Conservation (phyloP, 2,888 invertebrate species). For the Embidobia sp. region DNA sequence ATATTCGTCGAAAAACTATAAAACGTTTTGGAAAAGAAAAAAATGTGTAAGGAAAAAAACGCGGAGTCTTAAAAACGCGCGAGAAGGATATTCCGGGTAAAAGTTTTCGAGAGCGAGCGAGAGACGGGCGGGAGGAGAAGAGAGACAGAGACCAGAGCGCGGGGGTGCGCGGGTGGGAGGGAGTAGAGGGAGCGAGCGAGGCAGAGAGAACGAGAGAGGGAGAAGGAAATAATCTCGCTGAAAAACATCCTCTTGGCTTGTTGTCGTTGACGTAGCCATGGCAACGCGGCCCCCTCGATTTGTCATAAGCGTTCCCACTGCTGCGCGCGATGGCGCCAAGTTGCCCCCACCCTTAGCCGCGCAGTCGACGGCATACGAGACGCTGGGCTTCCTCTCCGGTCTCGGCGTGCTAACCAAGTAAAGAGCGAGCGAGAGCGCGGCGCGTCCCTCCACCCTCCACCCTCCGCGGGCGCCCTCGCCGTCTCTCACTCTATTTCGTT, state of each 20-base stretch:
- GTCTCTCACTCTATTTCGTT: conserved; percentile 48
- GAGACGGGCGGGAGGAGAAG: conserved; percentile 5
- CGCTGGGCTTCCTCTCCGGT: conserved; percentile 72
- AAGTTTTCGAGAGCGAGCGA: conserved; percentile 47
- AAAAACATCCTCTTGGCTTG: conserved; percentile 78
- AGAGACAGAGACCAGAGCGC: not conserved
- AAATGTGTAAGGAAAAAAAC: conserved; percentile 16
- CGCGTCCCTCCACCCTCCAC: too few species aligned
- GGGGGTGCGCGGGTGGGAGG: not conserved
- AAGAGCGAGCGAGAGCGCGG: conserved; percentile 71
- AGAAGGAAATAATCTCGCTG: conserved; percentile 50
- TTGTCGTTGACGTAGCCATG: conserved; percentile 80
- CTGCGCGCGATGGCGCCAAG: conserved; percentile 53
- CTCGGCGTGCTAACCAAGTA: conserved; percentile 74
- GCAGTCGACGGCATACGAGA: conserved; percentile 66
- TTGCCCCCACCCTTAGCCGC: conserved; percentile 38
- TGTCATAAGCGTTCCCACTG: conserved; percentile 75
- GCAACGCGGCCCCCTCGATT: conserved; percentile 76
- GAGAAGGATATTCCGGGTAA: conserved; percentile 55
- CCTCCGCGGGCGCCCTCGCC: conserved; percentile 15
- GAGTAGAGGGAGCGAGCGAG: not conserved
- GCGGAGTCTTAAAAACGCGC: conserved; percentile 40
- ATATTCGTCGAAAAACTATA: conserved; percentile 36
- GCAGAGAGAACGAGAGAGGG: conserved; percentile 29
- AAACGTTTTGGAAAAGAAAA: conserved; percentile 26